Evolutionary conservation across 2,888 invertebrate genomes (phyloP).

Genomic region (Nipponacmea schrenckii): DNA sequence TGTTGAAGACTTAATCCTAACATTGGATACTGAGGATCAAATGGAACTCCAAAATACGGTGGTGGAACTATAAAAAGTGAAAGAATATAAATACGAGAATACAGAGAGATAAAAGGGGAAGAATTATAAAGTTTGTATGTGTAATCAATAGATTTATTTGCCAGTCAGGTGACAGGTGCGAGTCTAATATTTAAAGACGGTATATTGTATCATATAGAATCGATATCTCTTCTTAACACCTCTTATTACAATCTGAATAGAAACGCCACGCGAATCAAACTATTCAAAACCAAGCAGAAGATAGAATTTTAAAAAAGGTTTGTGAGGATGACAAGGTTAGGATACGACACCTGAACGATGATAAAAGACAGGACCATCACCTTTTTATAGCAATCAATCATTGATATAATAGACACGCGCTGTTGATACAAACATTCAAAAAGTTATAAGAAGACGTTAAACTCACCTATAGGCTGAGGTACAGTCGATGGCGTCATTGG

Average conservation of each 20-base stretch:
- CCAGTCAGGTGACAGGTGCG: constrained; percentile 6
- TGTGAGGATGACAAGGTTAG: too few relatives aligned
- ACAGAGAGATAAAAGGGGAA: not conserved
- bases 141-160: not conserved
- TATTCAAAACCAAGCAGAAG: too few relatives aligned
- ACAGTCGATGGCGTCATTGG: not conserved
- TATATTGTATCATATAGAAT: constrained; percentile 1
- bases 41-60: not conserved
- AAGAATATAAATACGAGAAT: not conserved
- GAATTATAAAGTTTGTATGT: not conserved
- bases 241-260: constrained; percentile 4
- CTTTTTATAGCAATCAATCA: too few relatives aligned
- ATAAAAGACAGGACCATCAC: too few relatives aligned
- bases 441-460: not conserved
- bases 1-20: not conserved
- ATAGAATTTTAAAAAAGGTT: too few relatives aligned
- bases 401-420: too few relatives aligned
- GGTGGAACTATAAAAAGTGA: constrained; percentile 1
- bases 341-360: too few relatives aligned
- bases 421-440: too few relatives aligned
- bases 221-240: not conserved
- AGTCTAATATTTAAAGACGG: not conserved
- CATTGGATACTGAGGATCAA: constrained; percentile 5
- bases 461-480: constrained; percentile 3
- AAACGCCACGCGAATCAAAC: not conserved